Conservation (phyloP, 1,140 invertebrate genomes). For the Drosophila albomicans region DNA sequence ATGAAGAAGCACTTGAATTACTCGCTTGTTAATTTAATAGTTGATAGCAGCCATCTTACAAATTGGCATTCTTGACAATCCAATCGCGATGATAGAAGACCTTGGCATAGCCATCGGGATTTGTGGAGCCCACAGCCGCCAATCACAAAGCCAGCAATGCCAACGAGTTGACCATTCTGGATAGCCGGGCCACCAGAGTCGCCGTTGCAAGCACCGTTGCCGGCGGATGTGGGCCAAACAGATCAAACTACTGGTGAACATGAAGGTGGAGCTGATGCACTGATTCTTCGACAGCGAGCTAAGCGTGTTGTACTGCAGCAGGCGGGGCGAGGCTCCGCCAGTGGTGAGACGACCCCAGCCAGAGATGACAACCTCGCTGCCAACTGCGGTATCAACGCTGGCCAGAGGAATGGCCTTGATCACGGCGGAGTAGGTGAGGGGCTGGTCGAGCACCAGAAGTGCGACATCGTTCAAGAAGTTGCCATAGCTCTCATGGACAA, state of each 20-base stretch:
- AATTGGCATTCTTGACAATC: slow-evolving; percentile 64
- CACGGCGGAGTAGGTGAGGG: slow-evolving; percentile 71
- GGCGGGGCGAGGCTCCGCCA: slow-evolving; percentile 56
- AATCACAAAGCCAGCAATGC: slow-evolving; percentile 64
- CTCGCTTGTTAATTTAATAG: background rate
- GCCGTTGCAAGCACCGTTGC: no score
- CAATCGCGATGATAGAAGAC: slow-evolving; percentile 84
- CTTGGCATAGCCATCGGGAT: slow-evolving; percentile 87
- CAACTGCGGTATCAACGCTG: slow-evolving; percentile 56
- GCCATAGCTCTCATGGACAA: slow-evolving; percentile 82
- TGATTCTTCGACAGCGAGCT: slow-evolving; percentile 32
- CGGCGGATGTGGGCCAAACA: no score
- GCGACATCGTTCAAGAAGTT: slow-evolving; percentile 85
- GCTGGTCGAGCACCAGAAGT: slow-evolving; percentile 80
- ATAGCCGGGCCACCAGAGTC: slow-evolving; percentile 72
- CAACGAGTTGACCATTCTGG: slow-evolving; percentile 69
- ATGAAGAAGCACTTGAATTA: background rate
- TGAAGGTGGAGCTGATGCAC: slow-evolving; percentile 28
- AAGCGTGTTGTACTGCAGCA: slow-evolving; percentile 66
- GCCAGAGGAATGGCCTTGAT: slow-evolving; percentile 79
- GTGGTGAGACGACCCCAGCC: slow-evolving; percentile 17
- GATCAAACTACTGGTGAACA: no score
- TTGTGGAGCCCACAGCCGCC: slow-evolving; percentile 60
- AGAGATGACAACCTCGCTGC: slow-evolving; percentile 71
- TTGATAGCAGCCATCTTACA: background rate